Base-by-base conservation (phyloP, 2,113 vertebrate genomes). In the Cynocephalus volans region DNA sequence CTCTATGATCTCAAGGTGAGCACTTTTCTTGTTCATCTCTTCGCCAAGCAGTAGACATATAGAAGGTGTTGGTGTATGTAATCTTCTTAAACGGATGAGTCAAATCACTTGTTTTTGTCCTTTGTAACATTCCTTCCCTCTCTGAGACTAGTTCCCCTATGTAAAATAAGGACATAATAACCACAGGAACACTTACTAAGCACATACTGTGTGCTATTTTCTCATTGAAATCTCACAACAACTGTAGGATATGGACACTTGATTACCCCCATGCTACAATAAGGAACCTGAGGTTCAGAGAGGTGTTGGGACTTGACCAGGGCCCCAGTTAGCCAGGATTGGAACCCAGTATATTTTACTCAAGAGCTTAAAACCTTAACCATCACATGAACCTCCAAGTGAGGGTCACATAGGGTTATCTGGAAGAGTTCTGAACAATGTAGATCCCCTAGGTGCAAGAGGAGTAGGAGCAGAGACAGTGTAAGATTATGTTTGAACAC, bases 191-290 rank as follows among this genome's bases (percentile, higher is more conserved):
- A 23, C 24, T 67, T 33, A 21, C n/a, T n/a, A 12, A 93, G 64
- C 41, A 45, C 21, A 3, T 17, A 3, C 13, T 81, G 3, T 50
- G 7, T 5, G 2, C 28, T 26, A 0, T 19, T 12, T 77, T 18
- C 15, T 36, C 73, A 81, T 45, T 36, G 64, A 60, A 80, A 48
- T 48, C 28, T 73, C 56, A 26, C 58, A 54, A 11, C 24, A 23
- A 10, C 2, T 6, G 56, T 31, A 65, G 81, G 54, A 4, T 10
- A 23, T 5, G 48, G 45, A 41, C 5, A 21, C 10, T 26, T 48
- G 8, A 12, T 31, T 8, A 17, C 15, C 26, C 36, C 17, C n/a
- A 5, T 13, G n/a, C 69, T 62, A 2, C 45, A 31, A 21, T 13
- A 41, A 48, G 62, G 65, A 83, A 52, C 26, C n/a, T 8, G 14